A percentile compares a stretch with the other conserved stretches of the same genome.
Conservation (phyloP, 2,888 invertebrate species). For the Strigamia maritima region DNA sequence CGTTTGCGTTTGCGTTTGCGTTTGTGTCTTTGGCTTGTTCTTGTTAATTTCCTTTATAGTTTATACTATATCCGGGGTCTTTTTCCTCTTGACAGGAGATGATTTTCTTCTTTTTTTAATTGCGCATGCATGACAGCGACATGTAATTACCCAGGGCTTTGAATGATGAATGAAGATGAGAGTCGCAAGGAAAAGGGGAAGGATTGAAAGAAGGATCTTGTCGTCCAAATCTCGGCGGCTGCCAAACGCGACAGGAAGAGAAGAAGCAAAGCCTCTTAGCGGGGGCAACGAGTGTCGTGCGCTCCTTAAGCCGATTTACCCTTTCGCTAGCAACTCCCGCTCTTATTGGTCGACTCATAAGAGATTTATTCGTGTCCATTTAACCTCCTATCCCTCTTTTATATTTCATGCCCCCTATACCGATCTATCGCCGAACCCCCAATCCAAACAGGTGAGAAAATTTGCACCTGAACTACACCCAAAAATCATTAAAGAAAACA, state of each 20-base stretch:
- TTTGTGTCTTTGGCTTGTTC: background rate
- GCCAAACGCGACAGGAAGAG: constrained; percentile 32
- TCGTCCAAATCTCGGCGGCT: constrained; percentile 34
- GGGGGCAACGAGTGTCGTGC: constrained; percentile 32
- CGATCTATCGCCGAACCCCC: background rate
- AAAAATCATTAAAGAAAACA: constrained; percentile 16
- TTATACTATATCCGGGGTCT: constrained; percentile 24
- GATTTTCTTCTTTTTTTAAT: constrained; percentile 29
- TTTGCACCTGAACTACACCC: constrained; percentile 25
- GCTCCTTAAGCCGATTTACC: constrained; percentile 29
- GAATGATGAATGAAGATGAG: constrained; percentile 31
- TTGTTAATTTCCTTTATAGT: constrained; percentile 11
- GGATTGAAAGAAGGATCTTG: constrained; percentile 25
- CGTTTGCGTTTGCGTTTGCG: background rate
- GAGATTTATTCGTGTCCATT: constrained; percentile 34
- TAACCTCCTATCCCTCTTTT: constrained; percentile 12
- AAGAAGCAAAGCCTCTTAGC: constrained; percentile 32
- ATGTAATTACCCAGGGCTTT: constrained; percentile 26
- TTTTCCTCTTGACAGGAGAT: constrained; percentile 31
- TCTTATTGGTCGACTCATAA: constrained; percentile 29
- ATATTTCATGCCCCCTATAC: constrained; percentile 4
- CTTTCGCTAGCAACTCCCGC: constrained; percentile 12
- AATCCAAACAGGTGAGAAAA: constrained; percentile 13
- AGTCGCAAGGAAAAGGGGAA: constrained; percentile 19
- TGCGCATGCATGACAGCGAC: constrained; percentile 34